These are phyloP conservation scores for Erynnis tages DNA, from an alignment of 2,888 invertebrate species.

Conservation along the genomic window DNA sequence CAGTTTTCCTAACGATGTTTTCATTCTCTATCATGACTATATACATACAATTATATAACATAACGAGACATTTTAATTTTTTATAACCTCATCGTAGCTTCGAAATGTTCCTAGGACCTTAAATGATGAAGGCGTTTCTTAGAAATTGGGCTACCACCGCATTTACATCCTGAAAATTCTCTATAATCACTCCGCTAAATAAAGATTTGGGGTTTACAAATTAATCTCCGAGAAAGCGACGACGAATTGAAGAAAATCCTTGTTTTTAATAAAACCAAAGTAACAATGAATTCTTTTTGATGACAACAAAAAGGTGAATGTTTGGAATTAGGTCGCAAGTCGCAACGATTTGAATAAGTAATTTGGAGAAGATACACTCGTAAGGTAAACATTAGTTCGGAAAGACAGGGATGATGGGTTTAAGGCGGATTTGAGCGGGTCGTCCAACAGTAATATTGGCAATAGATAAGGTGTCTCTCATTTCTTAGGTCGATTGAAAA, in stretches of 20 bases:
- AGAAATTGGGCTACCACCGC: too few species aligned
- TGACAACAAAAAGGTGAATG: conserved; percentile 27
- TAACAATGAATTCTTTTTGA: conserved; percentile 33
- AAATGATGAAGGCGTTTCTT: too few species aligned
- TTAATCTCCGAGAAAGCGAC: conserved; percentile 15
- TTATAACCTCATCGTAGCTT: too few species aligned
- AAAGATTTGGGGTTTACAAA: not conserved
- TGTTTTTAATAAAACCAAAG: conserved; percentile 21
- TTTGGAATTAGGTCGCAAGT: conserved; percentile 47
- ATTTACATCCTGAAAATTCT: too few species aligned
- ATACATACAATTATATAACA: too few species aligned
- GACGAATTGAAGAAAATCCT: not conserved
- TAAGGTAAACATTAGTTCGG: conserved; percentile 50
- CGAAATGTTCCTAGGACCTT: too few species aligned
- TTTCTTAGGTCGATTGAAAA: not conserved
- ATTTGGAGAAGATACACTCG: conserved; percentile 51
- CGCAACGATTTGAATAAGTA: conserved; percentile 56
- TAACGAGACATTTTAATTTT: too few species aligned
- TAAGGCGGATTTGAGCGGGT: conserved; percentile 43
- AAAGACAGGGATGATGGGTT: conserved; percentile 46
- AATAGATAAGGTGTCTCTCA: conserved; percentile 34
- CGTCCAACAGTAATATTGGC: conserved; percentile 45
- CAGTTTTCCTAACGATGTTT: too few species aligned
- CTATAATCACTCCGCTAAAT: too few species aligned
- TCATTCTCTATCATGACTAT: too few species aligned